These are phyloP conservation scores for Eucera pruinosa DNA, from an alignment of 2,888 invertebrate species.

Conservation along the genomic window DNA sequence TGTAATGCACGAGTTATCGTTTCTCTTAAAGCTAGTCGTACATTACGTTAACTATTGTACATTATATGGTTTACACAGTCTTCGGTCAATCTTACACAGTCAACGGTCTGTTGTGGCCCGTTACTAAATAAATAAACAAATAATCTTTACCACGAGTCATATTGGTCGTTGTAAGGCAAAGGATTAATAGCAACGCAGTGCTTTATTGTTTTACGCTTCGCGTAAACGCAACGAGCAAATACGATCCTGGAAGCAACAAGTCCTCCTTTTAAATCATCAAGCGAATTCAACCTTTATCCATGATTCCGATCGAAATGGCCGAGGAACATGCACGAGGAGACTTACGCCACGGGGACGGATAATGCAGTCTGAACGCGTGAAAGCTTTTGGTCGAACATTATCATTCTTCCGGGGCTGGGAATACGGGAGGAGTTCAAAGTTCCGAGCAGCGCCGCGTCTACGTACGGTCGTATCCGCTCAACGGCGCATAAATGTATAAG, in stretches of 20 bases:
- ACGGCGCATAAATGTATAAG: conserved; percentile 47
- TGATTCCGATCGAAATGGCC: background rate
- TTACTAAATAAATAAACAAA: too few relatives aligned
- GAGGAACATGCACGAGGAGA: background rate
- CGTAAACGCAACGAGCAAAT: background rate
- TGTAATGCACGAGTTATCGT: too few relatives aligned
- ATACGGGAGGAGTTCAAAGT: conserved; percentile 30
- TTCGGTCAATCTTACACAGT: too few relatives aligned
- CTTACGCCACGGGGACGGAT: background rate
- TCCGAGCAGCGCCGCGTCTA: conserved; percentile 12
- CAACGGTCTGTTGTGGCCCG: too few relatives aligned
- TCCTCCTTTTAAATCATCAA: conserved; percentile 39
- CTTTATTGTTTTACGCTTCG: too few relatives aligned
- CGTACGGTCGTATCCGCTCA: conserved; percentile 32
- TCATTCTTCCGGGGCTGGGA: conserved; percentile 10
- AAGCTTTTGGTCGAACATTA: conserved; percentile 15
- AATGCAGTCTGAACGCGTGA: conserved; percentile 21
- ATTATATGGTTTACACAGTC: too few relatives aligned
- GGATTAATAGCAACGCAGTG: too few relatives aligned
- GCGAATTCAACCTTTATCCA: conserved; percentile 12
- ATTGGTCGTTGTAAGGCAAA: too few relatives aligned
- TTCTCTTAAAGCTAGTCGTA: too few relatives aligned
- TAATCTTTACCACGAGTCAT: too few relatives aligned
- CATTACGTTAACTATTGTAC: too few relatives aligned
- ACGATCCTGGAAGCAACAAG: background rate